phyloP scores from a whole-genome alignment of 2,888 invertebrate species.

The Entomobrya multifasciata region DNA sequence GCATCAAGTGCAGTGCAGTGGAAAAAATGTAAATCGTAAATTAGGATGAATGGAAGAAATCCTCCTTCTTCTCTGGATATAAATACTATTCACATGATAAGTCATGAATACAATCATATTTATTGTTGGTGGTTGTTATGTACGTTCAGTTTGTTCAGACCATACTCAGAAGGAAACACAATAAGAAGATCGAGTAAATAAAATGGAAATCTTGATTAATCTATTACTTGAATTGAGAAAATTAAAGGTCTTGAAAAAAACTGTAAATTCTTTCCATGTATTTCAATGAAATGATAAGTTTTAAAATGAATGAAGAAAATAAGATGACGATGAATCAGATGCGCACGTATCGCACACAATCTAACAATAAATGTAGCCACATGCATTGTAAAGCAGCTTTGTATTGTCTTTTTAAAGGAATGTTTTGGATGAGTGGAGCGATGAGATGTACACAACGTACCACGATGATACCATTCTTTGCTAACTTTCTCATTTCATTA shows the following conservation, averaged over 20 bases:
- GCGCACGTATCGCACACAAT: not conserved
- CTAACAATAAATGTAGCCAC: not conserved
- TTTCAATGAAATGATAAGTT: constrained; percentile 66
- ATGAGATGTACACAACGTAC: not conserved
- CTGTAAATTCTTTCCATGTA: constrained; percentile 60
- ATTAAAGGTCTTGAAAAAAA: constrained; percentile 61
- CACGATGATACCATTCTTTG: constrained; percentile 18
- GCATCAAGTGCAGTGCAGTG: too few species aligned
- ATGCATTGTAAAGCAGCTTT: not conserved
- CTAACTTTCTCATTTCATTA: constrained; percentile 10
- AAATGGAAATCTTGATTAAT: constrained; percentile 69
- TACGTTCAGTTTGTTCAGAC: not conserved
- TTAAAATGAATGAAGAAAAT: not conserved
- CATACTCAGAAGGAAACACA: not conserved
- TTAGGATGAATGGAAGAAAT: not conserved
- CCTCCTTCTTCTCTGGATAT: too few species aligned
- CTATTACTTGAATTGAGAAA: constrained; percentile 70
- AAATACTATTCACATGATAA: not conserved
- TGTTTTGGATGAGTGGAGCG: constrained; percentile 23
- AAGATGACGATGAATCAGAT: not conserved
- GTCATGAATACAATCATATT: not conserved
- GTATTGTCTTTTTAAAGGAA: not conserved
- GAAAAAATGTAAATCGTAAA: constrained; percentile 22
- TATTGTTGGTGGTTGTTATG: constrained; percentile 1
- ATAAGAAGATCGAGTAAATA: not conserved